Evolutionary conservation across 1,140 invertebrate species (phyloP), one percentile per base, ranked within the genome.

Genomic region (Cydia amplana): DNA sequence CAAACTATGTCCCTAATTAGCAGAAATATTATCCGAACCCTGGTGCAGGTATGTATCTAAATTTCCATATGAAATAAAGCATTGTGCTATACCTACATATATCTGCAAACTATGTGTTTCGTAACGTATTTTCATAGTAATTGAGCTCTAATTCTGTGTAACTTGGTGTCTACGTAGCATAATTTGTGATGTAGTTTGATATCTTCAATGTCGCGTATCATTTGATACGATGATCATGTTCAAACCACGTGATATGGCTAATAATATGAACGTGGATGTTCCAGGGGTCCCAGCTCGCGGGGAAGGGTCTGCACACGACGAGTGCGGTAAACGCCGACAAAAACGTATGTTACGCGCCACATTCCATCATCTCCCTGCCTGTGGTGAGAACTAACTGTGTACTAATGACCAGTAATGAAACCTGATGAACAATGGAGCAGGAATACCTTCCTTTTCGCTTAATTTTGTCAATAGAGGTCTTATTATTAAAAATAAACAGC

Each of bases 261-360:
- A 74, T 64, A 36, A 74, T 63, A 32, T 63, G n/a, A 16, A 40
- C 32, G 18, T 70, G 72, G 46, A 23, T 43, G 67, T 87, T 89
- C 67, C 84, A 93, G 91, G 91, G 91, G 70, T 86, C 90, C 0
- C 90, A 93, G 73, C 88, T 91, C 79, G 80, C 87, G n/a, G 70
- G 79, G 60, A 93, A 91, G 78, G 90, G 88, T 74, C 81, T 93
- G 40, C 91, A 93, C 79, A 91, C 90, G 60, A 90, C 90, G 60
- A 90, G 81, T 76, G 83, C 86, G 82, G 88, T 93, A 86, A 92
- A 87, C 77, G 70, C 83, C 60, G 86, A 91, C 65, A 89, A 87
- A 91, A 91, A 89, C 78, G 91, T 92, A 92, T 85, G 91, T 92
- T 89, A 82, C 79, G 87, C 89, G 77, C 86, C 86, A 78, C 79